Evolutionary conservation across 2,888 invertebrate species (phyloP).

Genomic region (Caradrina kadenii): DNA sequence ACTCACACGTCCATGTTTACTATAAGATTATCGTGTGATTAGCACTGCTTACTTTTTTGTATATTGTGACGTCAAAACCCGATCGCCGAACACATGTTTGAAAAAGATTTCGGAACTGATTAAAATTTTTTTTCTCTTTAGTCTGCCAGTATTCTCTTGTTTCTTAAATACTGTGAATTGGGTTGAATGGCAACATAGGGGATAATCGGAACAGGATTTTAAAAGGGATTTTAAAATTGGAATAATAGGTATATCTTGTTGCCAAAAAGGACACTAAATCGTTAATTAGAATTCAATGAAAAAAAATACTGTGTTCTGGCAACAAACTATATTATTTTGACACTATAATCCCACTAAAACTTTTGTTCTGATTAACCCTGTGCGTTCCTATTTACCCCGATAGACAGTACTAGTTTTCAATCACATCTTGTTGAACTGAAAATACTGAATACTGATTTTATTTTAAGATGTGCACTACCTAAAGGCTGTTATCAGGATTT

Average conservation of each 20-base stretch:
- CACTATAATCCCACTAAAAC: too few species aligned
- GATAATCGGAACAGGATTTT: too few species aligned
- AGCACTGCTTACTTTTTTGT: conserved; percentile 67
- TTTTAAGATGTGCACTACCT: conserved; percentile 2
- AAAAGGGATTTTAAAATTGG: too few species aligned
- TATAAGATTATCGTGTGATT: conserved; percentile 72
- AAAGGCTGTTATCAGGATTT: conserved; percentile 19
- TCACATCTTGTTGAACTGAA: background rate
- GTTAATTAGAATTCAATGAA: too few species aligned
- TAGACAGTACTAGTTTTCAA: background rate
- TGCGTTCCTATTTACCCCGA: too few species aligned
- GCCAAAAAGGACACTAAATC: too few species aligned
- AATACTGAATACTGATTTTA: background rate
- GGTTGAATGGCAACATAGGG: too few species aligned
- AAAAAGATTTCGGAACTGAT: conserved; percentile 11
- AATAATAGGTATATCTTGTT: too few species aligned
- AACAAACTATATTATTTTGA: too few species aligned
- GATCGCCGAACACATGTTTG: background rate
- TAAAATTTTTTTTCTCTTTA: conserved; percentile 2
- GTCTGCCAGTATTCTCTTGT: background rate
- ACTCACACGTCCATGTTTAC: conserved; percentile 68
- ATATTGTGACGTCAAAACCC: conserved; percentile 59
- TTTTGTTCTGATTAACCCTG: too few species aligned
- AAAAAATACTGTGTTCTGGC: too few species aligned
- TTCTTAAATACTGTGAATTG: too few species aligned